Evolutionary conservation across 2,113 vertebrate species (phyloP).

Genomic region (Dicerorhinus sumatrensis): DNA sequence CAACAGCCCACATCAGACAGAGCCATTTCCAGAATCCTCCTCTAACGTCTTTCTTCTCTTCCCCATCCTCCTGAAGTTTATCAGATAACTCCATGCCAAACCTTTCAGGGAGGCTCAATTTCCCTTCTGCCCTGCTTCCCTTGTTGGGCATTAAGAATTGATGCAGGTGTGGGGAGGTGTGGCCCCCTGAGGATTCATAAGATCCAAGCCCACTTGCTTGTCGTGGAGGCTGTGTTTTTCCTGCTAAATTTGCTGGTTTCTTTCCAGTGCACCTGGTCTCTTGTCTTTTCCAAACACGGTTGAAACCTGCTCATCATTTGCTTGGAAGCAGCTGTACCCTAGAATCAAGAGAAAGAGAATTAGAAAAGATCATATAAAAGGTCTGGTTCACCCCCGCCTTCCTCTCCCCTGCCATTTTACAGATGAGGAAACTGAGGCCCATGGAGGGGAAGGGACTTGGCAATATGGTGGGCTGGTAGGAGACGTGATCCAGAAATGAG

Average conservation of each 20-base stretch:
- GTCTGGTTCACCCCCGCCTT: background rate
- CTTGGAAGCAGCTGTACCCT: background rate
- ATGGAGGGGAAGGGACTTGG: background rate
- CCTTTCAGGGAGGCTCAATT: background rate
- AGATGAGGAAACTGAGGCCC: background rate
- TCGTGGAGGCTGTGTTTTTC: conserved; percentile 10
- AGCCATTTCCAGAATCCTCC: background rate
- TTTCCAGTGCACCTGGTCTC: conserved; percentile 1
- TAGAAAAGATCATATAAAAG: background rate
- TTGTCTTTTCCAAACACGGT: conserved; percentile 24
- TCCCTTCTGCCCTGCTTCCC: background rate
- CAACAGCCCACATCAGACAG: background rate
- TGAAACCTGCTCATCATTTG: background rate
- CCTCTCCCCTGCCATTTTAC: background rate
- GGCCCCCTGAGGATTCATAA: background rate
- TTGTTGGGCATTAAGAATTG: background rate
- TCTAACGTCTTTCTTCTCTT: background rate
- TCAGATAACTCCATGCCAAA: background rate
- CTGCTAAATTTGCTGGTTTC: background rate
- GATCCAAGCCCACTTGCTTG: background rate
- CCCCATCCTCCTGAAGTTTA: background rate
- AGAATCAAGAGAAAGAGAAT: background rate
- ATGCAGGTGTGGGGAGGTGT: background rate
- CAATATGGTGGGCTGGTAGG: background rate
- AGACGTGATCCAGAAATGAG: background rate